Evolutionary conservation across 2,888 invertebrate species (phyloP), one percentile per base, ranked within the genome.

Genomic region (Myathropa florea): DNA sequence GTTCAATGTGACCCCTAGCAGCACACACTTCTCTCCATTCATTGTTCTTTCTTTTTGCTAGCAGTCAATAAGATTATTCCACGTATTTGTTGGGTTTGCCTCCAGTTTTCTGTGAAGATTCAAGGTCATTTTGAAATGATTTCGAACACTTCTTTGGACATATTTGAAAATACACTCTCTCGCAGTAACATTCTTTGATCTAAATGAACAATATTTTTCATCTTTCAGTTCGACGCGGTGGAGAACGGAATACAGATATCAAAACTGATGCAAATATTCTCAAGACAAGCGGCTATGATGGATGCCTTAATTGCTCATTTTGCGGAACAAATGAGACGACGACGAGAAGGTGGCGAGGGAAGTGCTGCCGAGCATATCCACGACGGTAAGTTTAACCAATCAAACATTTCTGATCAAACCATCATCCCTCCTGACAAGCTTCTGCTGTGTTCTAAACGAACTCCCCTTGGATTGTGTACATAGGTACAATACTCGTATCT

Each of bases 301-400:
- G 97, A 97, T 92, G 96, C 96, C 2, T 93, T 97, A 80, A 97
- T 97, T 88, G 95, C 96, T 78, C 95, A 96, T 85, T 97, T 97
- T 92, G 96, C 97, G 0, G 96, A 96, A 68, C 96, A 96, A 91
- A 94, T 95, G 89, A 95, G 96, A 89, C 95, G 94, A 89, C 91
- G 94, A 60, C 93, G 94, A 39, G 94, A 94, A 3, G 94, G 89
- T 78, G 91, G 90, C 59, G 87, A 92, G 10, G 90, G 89, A 64
- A 93, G 91, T 88, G 87, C 89, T 53, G 89, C 91, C 18, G 93
- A 93, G 75, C 92, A 92, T 89, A 91, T 91, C 75, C 93, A 93
- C 86, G 92, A 92, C 88, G 93, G 93, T 91, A 91, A 91, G 89
- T 89, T 28, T 9, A 57, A 57, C 33, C 24, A 60, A 53, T 12